Evolutionary conservation across 2,797 vertebrate species (phyloP), one percentile per base, ranked within the genome.

Genomic region (Danio tinwini): DNA sequence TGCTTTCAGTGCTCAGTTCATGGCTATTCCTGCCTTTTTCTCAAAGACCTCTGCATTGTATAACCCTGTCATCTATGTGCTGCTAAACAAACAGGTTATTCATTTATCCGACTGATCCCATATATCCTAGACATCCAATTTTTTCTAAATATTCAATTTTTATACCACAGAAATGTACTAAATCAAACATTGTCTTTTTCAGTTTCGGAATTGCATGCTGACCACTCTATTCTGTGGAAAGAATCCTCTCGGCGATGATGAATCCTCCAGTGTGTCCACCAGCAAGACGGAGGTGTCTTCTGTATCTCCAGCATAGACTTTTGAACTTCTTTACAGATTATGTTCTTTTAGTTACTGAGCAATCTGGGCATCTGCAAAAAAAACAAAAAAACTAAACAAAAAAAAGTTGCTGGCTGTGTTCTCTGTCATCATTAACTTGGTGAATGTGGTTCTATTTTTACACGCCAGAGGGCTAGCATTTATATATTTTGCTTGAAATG

Each of bases 1-100:
- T 0, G 83, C 91, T 17, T 82, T 97, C 16, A 88, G 93, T 44
- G 88, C 95, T 11, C 80, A 92, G 78, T 84, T 94, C 37, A 94
- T 95, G 90, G 92, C 94, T 47, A 14, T 95, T 71, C 95, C 96
- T 13, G 91, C 94, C 83, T 95, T 96, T 90, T 96, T 96, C 90
- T 93, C 94, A 71, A 96, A 97, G 89, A 96, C 91, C 83, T 89
- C 95, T 59, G 92, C 94, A 0, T 49, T 96, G 86, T 95, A 93
- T 83, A 96, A 96, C 81, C 93, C 96, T 1, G 29, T 86, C 63
- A 86, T 86, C 55, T 86, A 86, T 42, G 81, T 86, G 68, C 76
- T 84, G 29, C 83, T 86, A 86, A 96, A 97, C 87, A 97, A 73
- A 73, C 70, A 73, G 70, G 70, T 73, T 16, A 59, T 14, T 16